Base-by-base conservation (phyloP, 2,888 invertebrate species). In the Leptopterna dolabrata region DNA sequence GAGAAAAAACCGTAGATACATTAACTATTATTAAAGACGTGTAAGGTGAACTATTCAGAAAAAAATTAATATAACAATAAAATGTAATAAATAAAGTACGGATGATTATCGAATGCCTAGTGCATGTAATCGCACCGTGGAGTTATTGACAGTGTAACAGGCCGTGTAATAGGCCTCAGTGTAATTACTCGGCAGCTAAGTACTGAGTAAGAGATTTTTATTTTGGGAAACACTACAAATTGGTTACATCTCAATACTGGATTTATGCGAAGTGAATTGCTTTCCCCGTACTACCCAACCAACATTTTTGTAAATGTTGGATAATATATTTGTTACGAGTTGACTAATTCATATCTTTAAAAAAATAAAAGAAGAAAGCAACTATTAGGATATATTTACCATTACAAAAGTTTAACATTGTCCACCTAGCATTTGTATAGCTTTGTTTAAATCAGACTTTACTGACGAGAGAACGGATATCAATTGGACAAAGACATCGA, bases 401-500 rank as follows among this genome's bases (percentile, higher is more conserved):
- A 55, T 29, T 78, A 45, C 11, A 14, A 78, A 45, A 45, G 19
- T 78, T 27, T 24, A 24, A 78, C 11, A 24, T 78, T 78, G 47
- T 78, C 78, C 43, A 19, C 30, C 3, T 78, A 78, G 78, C 43
- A 78, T 78, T 78, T 78, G 30, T 78, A 78, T 78, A 14, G 78
- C 78, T 78, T 78, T 27, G 27, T 78, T 45, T 45, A 4, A 45
- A 76, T 45, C 29, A 19, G 27, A 30, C n/a, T 0, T n/a, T 36
- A 76, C 30, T 36, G 73, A 73, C 29, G 29, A n/a, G n/a, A 78
- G 24, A 78, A 45, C 47, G 24, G 27, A 45, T 29, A 36, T 41
- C 27, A 81, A 30, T 45, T 29, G 47, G 29, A 81, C 81, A 55
- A 51, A 55, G 30, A 81, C 81, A 81, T 81, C 81, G 81, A 81